Evolutionary conservation across 2,888 invertebrate genomes (phyloP).

Genomic region (Macrosoma leucophasiata): DNA sequence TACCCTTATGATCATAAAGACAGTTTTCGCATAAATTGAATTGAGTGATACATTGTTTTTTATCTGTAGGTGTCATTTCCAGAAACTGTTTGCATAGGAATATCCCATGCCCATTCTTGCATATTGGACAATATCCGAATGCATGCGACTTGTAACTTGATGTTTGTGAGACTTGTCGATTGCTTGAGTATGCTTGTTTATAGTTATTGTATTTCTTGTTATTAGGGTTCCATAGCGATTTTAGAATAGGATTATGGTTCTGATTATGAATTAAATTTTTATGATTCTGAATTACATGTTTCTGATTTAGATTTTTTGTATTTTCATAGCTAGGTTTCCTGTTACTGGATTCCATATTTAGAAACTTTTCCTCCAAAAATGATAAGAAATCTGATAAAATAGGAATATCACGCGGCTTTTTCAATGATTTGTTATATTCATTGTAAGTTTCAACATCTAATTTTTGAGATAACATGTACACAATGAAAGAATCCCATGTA

Average conservation of each 20-base stretch:
- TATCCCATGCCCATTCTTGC: slow-evolving; percentile 5
- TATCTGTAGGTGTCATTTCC: neutral
- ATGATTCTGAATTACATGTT: neutral
- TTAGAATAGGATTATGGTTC: neutral
- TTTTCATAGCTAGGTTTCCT: slow-evolving; percentile 10
- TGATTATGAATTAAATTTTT: neutral
- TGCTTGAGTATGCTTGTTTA: slow-evolving; percentile 5
- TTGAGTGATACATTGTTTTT: neutral
- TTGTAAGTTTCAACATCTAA: slow-evolving; percentile 7
- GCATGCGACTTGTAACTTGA: neutral
- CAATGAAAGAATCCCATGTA: slow-evolving; percentile 11
- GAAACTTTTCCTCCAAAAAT: slow-evolving; percentile 12
- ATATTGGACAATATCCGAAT: neutral
- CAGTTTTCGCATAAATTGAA: slow-evolving; percentile 1
- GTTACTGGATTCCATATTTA: too few species aligned
- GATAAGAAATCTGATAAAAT: slow-evolving; percentile 4
- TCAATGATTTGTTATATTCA: slow-evolving; percentile 8
- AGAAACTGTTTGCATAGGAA: slow-evolving; percentile 3
- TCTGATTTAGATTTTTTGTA: slow-evolving; percentile 1
- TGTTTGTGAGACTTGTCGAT: slow-evolving; percentile 2
- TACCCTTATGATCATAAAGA: slow-evolving; percentile 2
- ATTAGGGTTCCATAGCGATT: neutral
- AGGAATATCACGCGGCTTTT: too few species aligned
- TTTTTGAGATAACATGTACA: slow-evolving; percentile 10
- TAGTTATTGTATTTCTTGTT: neutral